Evolutionary conservation across 2,797 vertebrate species (phyloP).

Genomic region (Gadopsis marmoratus): DNA sequence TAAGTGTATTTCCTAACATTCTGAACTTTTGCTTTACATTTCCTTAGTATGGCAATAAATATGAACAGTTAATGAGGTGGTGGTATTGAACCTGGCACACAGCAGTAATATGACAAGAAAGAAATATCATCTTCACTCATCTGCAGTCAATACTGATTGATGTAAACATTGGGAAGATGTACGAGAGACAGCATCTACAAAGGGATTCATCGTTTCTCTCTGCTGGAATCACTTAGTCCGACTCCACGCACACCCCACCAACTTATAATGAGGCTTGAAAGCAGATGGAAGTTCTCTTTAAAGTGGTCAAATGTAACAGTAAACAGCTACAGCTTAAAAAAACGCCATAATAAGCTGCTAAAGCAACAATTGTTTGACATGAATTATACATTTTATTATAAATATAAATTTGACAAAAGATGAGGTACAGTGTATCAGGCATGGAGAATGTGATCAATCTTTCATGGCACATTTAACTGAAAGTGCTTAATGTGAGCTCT

Average conservation of each 20-base stretch:
- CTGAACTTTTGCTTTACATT: background rate
- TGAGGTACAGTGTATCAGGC: too few relatives aligned
- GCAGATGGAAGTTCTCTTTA: conserved; percentile 38
- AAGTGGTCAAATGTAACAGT: conserved; percentile 30
- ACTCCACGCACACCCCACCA: conserved; percentile 40
- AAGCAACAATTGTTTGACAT: conserved; percentile 10
- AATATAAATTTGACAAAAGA: too few relatives aligned
- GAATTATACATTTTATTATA: background rate
- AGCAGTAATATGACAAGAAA: conserved; percentile 6
- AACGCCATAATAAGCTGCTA: background rate
- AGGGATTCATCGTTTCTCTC: conserved; percentile 49
- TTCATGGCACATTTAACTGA: conserved; percentile 26
- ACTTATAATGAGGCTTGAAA: conserved; percentile 33
- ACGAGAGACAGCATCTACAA: conserved; percentile 28
- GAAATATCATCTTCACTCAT: conserved; percentile 30
- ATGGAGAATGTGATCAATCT: background rate
- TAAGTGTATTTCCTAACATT: background rate
- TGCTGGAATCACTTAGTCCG: conserved; percentile 45
- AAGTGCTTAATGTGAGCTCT: background rate
- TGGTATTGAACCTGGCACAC: conserved; percentile 26
- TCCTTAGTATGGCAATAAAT: background rate
- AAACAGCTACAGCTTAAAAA: conserved; percentile 31
- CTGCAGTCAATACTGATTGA: conserved; percentile 35
- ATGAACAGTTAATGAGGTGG: conserved; percentile 5
- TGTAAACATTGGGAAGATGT: conserved; percentile 34